Base-by-base conservation (phyloP, 2,113 vertebrate species). In the Syrrhaptes paradoxus region DNA sequence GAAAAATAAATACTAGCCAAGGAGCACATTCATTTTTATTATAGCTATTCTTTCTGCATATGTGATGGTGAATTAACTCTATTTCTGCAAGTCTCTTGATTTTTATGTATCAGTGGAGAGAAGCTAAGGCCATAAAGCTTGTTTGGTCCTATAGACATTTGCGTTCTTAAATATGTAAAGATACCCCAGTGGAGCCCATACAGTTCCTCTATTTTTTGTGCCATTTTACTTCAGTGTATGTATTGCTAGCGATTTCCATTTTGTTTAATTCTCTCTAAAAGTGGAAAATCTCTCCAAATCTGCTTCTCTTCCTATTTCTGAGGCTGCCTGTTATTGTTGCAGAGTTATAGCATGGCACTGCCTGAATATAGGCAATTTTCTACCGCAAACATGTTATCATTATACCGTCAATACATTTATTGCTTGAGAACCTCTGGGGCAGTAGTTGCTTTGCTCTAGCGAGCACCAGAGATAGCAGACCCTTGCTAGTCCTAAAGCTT, bases 1-100 rank as follows among this genome's bases (percentile, higher is more conserved):
- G 93, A 92, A 95, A 91, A 96, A 96, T 88, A 96, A 96, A 96
- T 74, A 91, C 51, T 94, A 94, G 82, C 75, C 93, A 85, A 97
- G 82, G 87, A 96, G 85, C 79, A 83, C 75, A 71, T 93, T 94
- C 38, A 12, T 68, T 96, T 97, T 96, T 96, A 97, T 94, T 93
- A 59, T 25, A 88, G 90, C 79, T 55, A 52, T 74, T 95, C 85
- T 71, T 48, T 31, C 79, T 93, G 93, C 93, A 95, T 94, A 96
- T 88, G 75, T 85, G 63, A 67, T 63, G 90, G 51, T 61, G 92
- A 96, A 96, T 95, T 95, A 95, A 86, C 85, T 90, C 85, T 58
- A 28, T 62, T 80, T 70, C 91, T 87, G 71, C 34, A 8, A 83
- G 62, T 80, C 74, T 66, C 91, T 75, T 76, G 75, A 66, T 93